Evolutionary conservation across 1,140 invertebrate species (phyloP).

Genomic region (Hetaerina americana): DNA sequence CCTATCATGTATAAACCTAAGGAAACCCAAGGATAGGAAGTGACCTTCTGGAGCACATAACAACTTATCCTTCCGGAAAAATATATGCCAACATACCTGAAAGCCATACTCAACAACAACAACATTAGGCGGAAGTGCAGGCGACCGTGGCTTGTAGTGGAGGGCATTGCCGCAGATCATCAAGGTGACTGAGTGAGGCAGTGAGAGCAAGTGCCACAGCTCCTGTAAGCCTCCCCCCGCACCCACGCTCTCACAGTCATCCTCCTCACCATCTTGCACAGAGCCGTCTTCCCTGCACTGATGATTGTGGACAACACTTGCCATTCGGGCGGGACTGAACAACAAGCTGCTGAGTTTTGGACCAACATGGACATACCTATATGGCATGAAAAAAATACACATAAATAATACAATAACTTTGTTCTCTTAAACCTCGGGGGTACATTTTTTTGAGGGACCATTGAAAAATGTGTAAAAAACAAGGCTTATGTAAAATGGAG

Average conservation of each 20-base stretch:
- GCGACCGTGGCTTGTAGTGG: conserved; percentile 24
- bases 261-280: conserved; percentile 1
- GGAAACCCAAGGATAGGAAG: too few species aligned
- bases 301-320: not conserved
- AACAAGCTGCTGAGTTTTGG: conserved; percentile 44
- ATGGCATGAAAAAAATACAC: conserved; percentile 19
- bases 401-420: too few species aligned
- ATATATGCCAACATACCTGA: too few species aligned
- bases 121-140: conserved; percentile 40
- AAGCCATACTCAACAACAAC: conserved; percentile 52
- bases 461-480: not conserved
- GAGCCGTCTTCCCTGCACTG: not conserved
- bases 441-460: not conserved
- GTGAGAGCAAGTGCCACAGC: conserved; percentile 38
- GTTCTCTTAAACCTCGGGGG: not conserved
- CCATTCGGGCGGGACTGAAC: conserved; percentile 21
- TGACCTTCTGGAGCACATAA: too few species aligned
- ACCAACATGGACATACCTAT: conserved; percentile 45
- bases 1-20: too few species aligned
- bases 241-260: conserved; percentile 26
- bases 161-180: conserved; percentile 44
- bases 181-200: conserved; percentile 37
- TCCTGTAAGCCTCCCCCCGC: conserved; percentile 27
- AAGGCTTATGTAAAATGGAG: too few species aligned
- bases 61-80: too few species aligned